Percentiles rank a stretch among this genome's conserved stretches.
Evolutionary conservation across 2,797 vertebrate genomes (phyloP).

Genomic region (Sebastes miniatus): DNA sequence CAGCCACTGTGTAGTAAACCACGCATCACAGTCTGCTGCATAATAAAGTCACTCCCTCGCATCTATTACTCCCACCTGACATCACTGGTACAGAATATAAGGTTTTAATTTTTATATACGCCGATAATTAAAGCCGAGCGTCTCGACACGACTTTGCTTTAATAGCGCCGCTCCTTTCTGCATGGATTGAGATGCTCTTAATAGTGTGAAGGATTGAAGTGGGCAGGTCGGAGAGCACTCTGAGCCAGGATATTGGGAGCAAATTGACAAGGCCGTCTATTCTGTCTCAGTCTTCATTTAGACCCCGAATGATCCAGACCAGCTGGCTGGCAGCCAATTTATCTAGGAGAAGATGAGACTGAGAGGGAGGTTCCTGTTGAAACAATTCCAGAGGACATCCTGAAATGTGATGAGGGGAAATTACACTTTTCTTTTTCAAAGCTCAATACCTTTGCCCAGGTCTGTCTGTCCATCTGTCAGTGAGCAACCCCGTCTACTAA

Average conservation of each 20-base stretch:
- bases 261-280: constrained; percentile 82
- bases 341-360: constrained; percentile 76
- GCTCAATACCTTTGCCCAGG: background rate
- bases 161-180: constrained; percentile 57
- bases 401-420: constrained; percentile 56
- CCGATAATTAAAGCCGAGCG: constrained; percentile 54
- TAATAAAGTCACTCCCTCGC: constrained; percentile 49
- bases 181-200: constrained; percentile 72
- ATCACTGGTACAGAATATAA: constrained; percentile 27
- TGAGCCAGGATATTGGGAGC: constrained; percentile 76
- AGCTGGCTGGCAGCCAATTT: constrained; percentile 83
- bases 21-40: constrained; percentile 40
- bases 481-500: background rate
- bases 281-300: constrained; percentile 82
- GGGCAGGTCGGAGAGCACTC: constrained; percentile 61
- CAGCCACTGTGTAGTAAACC: constrained; percentile 64
- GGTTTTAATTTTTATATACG: constrained; percentile 62
- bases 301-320: constrained; percentile 68
- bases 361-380: constrained; percentile 63
- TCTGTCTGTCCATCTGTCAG: background rate
- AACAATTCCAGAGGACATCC: constrained; percentile 61
- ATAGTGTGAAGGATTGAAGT: constrained; percentile 74
- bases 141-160: constrained; percentile 56
- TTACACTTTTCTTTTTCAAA: constrained; percentile 13
- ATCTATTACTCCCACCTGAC: constrained; percentile 44